Percentiles rank a stretch among this genome's conserved stretches.
Evolutionary conservation across 2,888 invertebrate genomes (phyloP).

Genomic region (Philaethria dido): DNA sequence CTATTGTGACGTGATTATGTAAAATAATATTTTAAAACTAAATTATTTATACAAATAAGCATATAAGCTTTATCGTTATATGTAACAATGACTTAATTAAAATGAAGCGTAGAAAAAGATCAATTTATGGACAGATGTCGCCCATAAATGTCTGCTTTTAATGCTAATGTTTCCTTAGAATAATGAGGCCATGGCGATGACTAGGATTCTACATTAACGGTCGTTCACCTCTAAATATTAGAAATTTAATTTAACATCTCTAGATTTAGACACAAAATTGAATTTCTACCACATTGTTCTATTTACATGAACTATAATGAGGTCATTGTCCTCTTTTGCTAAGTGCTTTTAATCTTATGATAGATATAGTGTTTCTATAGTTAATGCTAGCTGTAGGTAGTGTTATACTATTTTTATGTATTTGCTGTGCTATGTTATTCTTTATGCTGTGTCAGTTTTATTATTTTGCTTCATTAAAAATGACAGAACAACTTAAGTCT

Average conservation of each 20-base stretch:
- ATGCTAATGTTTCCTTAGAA: conserved; percentile 28
- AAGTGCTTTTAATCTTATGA: conserved; percentile 31
- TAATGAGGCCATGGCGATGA: conserved; percentile 52
- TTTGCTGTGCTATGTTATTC: conserved; percentile 14
- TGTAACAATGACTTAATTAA: background rate
- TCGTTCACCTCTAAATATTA: conserved; percentile 14
- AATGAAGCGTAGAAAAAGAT: background rate
- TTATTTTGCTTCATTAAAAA: background rate
- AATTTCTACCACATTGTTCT: conserved; percentile 44
- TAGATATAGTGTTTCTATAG: conserved; percentile 20
- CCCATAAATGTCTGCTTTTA: background rate
- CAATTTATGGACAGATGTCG: background rate
- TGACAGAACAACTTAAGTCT: background rate
- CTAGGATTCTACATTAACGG: conserved; percentile 3
- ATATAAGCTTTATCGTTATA: background rate
- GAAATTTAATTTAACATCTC: background rate
- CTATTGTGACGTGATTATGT: conserved; percentile 78
- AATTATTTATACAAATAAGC: conserved; percentile 3
- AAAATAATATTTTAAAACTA: conserved; percentile 54
- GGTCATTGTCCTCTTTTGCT: conserved; percentile 64
- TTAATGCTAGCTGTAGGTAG: background rate
- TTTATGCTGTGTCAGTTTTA: conserved; percentile 3
- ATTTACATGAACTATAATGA: conserved; percentile 60
- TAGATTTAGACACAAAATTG: background rate
- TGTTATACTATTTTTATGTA: conserved; percentile 20